Conservation (phyloP, 2,888 invertebrate species). For the Geophilus truncorum region DNA sequence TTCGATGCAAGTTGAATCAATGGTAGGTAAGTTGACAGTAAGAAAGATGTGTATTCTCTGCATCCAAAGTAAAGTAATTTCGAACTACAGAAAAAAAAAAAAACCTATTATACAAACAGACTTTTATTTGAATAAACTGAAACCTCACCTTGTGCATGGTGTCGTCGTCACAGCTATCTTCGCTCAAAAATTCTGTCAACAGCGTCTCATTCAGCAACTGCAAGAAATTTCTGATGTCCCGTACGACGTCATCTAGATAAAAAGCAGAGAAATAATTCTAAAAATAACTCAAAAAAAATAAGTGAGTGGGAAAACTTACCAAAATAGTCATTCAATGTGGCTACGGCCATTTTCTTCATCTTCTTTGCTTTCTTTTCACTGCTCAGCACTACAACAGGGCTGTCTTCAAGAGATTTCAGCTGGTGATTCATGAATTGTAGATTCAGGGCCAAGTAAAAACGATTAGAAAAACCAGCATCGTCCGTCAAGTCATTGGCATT, state of each 20-base stretch:
- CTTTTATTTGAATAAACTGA: no score
- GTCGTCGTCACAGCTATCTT: neutral
- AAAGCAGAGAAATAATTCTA: no score
- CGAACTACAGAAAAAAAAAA: neutral
- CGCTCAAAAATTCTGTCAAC: neutral
- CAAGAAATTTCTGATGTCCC: neutral
- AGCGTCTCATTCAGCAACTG: neutral
- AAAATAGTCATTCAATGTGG: no score
- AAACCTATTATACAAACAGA: no score
- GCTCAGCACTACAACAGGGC: neutral
- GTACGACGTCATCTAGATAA: neutral
- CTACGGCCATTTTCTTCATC: neutral
- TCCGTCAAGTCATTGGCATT: neutral
- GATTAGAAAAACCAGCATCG: neutral
- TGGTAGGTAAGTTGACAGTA: neutral
- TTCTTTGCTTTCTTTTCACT: neutral
- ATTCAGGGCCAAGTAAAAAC: neutral
- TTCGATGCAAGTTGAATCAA: neutral
- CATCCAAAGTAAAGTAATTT: neutral
- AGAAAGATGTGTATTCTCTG: neutral
- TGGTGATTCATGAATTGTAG: neutral
- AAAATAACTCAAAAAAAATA: no score
- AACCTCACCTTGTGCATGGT: neutral
- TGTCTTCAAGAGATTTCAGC: neutral
- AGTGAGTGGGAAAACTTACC: no score